Evolutionary conservation across 2,797 vertebrate species (phyloP).

Genomic region (Sebastes matsubarae): DNA sequence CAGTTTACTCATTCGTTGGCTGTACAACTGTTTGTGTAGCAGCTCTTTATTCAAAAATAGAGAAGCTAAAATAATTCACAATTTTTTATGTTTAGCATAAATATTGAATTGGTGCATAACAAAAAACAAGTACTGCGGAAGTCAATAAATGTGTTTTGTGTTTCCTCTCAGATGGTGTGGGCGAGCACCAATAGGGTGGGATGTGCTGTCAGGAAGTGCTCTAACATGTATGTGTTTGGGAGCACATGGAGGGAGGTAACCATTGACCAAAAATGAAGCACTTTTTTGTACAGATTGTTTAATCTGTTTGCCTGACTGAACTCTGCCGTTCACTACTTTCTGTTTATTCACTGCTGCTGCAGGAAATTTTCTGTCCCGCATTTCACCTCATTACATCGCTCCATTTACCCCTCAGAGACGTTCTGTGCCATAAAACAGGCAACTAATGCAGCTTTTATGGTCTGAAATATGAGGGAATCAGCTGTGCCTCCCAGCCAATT

Average conservation of each 20-base stretch:
- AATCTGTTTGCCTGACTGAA: conserved; percentile 19
- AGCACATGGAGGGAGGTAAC: conserved; percentile 83
- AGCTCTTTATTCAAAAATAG: no score
- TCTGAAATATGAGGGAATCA: conserved; percentile 48
- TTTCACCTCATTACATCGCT: conserved; percentile 62
- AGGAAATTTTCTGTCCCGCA: conserved; percentile 56
- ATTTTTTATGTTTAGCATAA: no score
- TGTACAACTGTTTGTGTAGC: background rate
- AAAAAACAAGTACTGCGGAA: no score
- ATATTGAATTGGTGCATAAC: background rate
- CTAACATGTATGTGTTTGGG: conserved; percentile 85
- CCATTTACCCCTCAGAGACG: conserved; percentile 30
- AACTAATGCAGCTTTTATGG: conserved; percentile 71
- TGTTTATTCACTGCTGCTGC: conserved; percentile 49
- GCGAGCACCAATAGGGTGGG: conserved; percentile 88
- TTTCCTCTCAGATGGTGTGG: conserved; percentile 90
- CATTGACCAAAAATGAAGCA: conserved; percentile 44
- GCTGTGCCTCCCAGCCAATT: background rate
- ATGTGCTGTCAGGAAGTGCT: conserved; percentile 86
- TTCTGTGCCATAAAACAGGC: conserved; percentile 60
- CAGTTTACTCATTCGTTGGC: background rate
- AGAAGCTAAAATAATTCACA: no score
- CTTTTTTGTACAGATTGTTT: conserved; percentile 60
- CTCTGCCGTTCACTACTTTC: background rate
- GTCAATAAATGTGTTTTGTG: background rate